Conservation (phyloP, 2,888 invertebrate genomes). For the Pelosia muscerda region DNA sequence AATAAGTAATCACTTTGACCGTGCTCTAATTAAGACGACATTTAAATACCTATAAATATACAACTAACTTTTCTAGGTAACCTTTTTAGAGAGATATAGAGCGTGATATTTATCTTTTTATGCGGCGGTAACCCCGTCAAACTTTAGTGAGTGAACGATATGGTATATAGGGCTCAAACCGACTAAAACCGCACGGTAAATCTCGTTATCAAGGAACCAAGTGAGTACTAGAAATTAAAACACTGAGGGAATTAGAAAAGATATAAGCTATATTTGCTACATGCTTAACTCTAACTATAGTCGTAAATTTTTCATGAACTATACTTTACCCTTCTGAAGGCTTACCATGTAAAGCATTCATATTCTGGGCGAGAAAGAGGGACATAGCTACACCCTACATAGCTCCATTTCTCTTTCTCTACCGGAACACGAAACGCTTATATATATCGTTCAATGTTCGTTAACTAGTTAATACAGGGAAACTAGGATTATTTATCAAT, state of each 20-base stretch:
- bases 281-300: no score
- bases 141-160: not conserved
- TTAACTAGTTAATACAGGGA: not conserved
- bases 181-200: not conserved
- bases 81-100: not conserved
- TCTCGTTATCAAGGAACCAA: not conserved
- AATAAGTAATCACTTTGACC: not conserved
- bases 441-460: no score
- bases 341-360: no score
- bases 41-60: not conserved
- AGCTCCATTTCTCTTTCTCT: not conserved
- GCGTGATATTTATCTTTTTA: conserved; percentile 1
- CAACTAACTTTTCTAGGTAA: not conserved
- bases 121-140: not conserved
- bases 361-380: no score
- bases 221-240: no score
- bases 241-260: no score
- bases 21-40: conserved; percentile 3
- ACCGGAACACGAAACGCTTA: not conserved
- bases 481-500: not conserved
- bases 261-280: no score
- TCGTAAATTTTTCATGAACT: no score
- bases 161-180: not conserved
- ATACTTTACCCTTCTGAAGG: not conserved
- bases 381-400: no score